Evolutionary conservation across 2,797 vertebrate species (phyloP).

Genomic region (Leptodactylus fallax): DNA sequence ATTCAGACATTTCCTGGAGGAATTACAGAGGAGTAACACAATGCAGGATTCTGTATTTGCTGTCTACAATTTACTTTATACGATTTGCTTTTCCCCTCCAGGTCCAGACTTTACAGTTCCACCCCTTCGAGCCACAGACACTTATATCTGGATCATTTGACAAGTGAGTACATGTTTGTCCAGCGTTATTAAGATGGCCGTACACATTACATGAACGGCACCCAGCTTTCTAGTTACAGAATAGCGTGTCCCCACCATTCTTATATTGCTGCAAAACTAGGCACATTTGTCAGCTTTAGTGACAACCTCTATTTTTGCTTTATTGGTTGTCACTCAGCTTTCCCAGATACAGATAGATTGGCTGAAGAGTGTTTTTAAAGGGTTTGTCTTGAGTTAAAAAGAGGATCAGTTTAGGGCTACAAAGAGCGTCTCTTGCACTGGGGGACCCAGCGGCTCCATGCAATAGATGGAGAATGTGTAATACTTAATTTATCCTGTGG

Average conservation of each 20-base stretch:
- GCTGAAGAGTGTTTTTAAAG: too few relatives aligned
- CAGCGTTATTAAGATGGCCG: too few relatives aligned
- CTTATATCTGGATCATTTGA: slow-evolving; percentile 95
- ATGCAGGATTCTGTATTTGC: neutral
- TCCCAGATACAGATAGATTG: neutral
- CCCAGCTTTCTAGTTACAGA: too few relatives aligned
- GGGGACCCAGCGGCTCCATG: neutral
- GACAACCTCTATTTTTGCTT: too few relatives aligned
- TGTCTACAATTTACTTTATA: neutral
- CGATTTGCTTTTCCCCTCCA: slow-evolving; percentile 67
- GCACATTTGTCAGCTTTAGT: too few relatives aligned
- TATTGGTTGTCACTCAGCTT: neutral
- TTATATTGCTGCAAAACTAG: too few relatives aligned
- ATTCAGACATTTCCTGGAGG: neutral
- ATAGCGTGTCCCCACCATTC: too few relatives aligned
- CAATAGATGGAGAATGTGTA: neutral
- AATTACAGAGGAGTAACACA: neutral
- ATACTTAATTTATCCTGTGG: neutral
- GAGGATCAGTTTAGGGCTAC: neutral
- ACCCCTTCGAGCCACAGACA: slow-evolving; percentile 96
- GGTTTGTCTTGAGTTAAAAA: too few relatives aligned
- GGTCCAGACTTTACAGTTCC: slow-evolving; percentile 94
- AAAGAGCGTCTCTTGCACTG: neutral
- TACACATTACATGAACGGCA: too few relatives aligned
- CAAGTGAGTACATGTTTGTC: slow-evolving; percentile 80